phyloP scores from a whole-genome alignment of 2,797 vertebrate species.

The Notoglanidium macrostoma region DNA sequence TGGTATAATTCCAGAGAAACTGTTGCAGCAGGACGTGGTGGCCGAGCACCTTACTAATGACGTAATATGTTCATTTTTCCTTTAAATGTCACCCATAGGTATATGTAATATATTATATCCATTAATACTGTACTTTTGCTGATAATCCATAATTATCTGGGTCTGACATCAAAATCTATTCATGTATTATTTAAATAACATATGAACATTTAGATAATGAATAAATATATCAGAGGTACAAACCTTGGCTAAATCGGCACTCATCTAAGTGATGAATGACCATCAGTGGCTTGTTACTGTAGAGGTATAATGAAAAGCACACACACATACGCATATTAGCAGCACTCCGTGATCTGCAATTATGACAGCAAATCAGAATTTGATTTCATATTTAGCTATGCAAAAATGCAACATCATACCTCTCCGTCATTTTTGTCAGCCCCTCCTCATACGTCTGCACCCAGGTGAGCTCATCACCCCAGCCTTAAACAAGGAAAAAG shows the following conservation, averaged over 20 bases:
- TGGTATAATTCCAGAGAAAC: not conserved
- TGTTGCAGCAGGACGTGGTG: not conserved
- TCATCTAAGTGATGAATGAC: slow-evolving; percentile 73
- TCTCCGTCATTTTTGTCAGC: slow-evolving; percentile 73
- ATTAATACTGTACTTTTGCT: not conserved
- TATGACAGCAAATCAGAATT: not conserved
- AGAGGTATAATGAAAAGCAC: slow-evolving; percentile 49
- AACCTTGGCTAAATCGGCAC: slow-evolving; percentile 72
- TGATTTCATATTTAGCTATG: not conserved
- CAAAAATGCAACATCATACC: slow-evolving; percentile 64
- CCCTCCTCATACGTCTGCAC: slow-evolving; percentile 82
- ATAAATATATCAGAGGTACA: slow-evolving; percentile 30
- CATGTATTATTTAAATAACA: not conserved
- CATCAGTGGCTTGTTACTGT: slow-evolving; percentile 76
- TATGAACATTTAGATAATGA: not conserved
- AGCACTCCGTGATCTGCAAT: not conserved
- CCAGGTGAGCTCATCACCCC: slow-evolving; percentile 83
- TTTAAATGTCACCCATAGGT: not conserved
- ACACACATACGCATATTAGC: slow-evolving; percentile 36
- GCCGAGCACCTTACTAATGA: not conserved
- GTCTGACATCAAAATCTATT: not conserved
- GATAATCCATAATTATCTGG: not conserved
- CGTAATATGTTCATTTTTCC: not conserved
- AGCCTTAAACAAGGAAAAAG: slow-evolving; percentile 70
- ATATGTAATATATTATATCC: not conserved